Evolutionary conservation across 2,113 vertebrate genomes (phyloP).

Genomic region (Heterotilapia buettikoferi): DNA sequence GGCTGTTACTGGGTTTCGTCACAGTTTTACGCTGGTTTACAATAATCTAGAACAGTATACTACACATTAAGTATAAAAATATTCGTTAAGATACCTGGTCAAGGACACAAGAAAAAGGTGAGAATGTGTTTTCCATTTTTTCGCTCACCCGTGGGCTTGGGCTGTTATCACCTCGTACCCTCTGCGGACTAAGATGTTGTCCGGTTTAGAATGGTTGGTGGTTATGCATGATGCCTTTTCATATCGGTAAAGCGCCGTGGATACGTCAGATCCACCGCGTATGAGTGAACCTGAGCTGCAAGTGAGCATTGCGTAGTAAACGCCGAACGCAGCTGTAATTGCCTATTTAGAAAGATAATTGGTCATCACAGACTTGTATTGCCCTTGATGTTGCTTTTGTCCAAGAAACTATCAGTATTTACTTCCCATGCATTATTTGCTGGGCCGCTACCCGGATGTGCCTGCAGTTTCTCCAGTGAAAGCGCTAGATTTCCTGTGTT

Average conservation of each 20-base stretch:
- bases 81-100: neutral
- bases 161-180: slow-evolving; percentile 16
- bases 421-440: slow-evolving; percentile 6
- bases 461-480: slow-evolving; percentile 43
- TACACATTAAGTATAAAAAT: neutral
- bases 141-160: neutral
- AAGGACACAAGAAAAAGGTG: slow-evolving; percentile 35
- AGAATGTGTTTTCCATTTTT: neutral
- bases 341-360: neutral
- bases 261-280: neutral
- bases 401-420: neutral
- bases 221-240: neutral
- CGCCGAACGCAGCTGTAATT: neutral
- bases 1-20: neutral
- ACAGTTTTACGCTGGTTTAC: neutral
- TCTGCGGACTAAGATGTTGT: slow-evolving; percentile 7
- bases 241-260: neutral
- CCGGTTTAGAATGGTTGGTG: neutral
- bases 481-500: slow-evolving; percentile 28
- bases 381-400: neutral
- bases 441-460: slow-evolving; percentile 49
- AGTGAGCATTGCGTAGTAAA: neutral
- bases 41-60: neutral
- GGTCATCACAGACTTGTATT: neutral
- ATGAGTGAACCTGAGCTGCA: neutral